Base-by-base conservation (phyloP, 1,140 invertebrate genomes). In the Palaemon carinicauda region DNA sequence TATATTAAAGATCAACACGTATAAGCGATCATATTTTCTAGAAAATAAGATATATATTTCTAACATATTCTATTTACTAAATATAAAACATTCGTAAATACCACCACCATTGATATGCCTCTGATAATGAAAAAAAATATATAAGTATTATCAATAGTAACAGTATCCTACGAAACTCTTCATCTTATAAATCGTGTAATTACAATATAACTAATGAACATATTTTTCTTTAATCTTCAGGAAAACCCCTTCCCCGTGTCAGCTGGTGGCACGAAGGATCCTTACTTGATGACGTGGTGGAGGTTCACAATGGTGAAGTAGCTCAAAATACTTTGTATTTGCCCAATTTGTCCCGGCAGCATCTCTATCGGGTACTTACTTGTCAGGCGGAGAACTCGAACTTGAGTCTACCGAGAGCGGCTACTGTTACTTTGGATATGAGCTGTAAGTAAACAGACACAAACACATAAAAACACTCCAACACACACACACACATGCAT, bases 371-470 rank as follows among this genome's bases (percentile, higher is more conserved):
- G 4, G 83, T 73, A 17, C 73, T 90, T 15, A 90, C 89, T 7
- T 91, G 91, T 79, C 90, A 89, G 79, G 90, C 91, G 0, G 87
- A 88, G 3, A 91, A 91, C 69, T 90, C 90, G 21, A 90, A 91
- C 73, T 86, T 91, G 24, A 89, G 90, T 12, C 71, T 82, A n/a
- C 87, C 89, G 0, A 27, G 29, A 2, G 41, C 71, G 17, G 69
- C 82, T 4, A 83, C 82, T 19, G 82, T 83, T 31, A 83, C 82
- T 53, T 31, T 83, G 19, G 82, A 83, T 24, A 87, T 87, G 80
- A 87, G 78, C 69, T 87, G 86, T 87, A 52, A 87, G 86, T 87
- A 12, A n/a, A n/a, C n/a, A n/a, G n/a, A n/a, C n/a, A n/a, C n/a
- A n/a, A n/a, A n/a, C n/a, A n/a, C n/a, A n/a, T n/a, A n/a, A n/a